Evolutionary conservation across 2,888 invertebrate species (phyloP), one percentile per base, ranked within the genome.

Genomic region (Dasypogon diadema): DNA sequence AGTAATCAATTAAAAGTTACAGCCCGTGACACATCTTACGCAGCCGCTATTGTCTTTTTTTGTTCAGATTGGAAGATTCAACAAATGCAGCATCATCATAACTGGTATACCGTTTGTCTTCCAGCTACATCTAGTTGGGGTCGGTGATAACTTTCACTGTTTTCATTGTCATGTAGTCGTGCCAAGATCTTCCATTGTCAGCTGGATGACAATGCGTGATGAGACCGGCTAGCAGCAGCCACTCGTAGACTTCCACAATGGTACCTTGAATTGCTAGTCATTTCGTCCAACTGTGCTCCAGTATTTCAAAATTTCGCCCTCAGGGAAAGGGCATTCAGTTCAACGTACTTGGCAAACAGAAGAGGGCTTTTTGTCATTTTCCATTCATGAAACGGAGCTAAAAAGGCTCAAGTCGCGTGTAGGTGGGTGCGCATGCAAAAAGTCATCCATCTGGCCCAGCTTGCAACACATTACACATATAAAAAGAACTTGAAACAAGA

Each of bases 1-100:
- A 70, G 70, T 54, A 70, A 70, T 70, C 70, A 70, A 70, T 70
- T 54, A 70, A 70, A 10, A 54, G 51, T 70, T 70, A 54, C 70
- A 70, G 37, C 30, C 34, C 70, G 54, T 70, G 30, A 54, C 70
- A 70, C 42, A 18, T 70, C 54, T 54, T 54, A 22, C 42, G 34
- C 21, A 54, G 54, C 21, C 37, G 37, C 18, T 37, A 60, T 37
- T 34, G 16, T 60, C 26, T n/a, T 56, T 56, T 26, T 56, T 56
- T 56, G 56, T 26, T 26, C 5, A 1, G 14, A 0, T 16, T 16
- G 2, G 6, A 8, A 51, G 6, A 5, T 12, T n/a, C 56, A 26
- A 56, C 56, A 56, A 24, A 56, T 26, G 12, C 24, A 6, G n/a
- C 26, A 51, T 51, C 26, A 51, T 51, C 51, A 51, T 18, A 51